Evolutionary conservation across 2,113 vertebrate species (phyloP), one percentile per base, ranked within the genome.

Genomic region (Macroglossus sobrinus): DNA sequence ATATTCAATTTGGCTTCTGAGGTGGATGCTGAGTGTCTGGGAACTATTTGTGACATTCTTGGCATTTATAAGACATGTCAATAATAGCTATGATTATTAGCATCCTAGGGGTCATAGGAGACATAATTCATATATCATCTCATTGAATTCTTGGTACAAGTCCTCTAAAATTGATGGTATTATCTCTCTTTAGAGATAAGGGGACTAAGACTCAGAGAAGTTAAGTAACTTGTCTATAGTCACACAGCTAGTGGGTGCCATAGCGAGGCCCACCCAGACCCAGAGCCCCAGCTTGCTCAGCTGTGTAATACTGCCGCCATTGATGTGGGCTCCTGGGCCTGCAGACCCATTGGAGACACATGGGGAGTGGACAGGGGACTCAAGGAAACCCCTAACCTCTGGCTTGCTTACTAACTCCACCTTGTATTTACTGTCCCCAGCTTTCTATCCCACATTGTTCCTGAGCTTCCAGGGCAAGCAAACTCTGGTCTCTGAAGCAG

Each of bases 1-100:
- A 90, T 16, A 30, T 72, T 76, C 2, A 3, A 47, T 7, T 64
- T 91, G 35, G 68, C 90, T 72, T 91, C 86, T 91, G 43, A 53
- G 71, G 90, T 76, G 78, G 76, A 84, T 96, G n/a, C 43, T 50
- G 89, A 92, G 35, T 79, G 59, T 69, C 57, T 63, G 61, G 74
- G 85, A 84, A 50, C 61, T 69, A 74, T 89, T 96, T 68, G 28
- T 96, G 40, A 68, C 63, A 78, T 96, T 91, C 35, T 59, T 78
- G 43, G 61, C 35, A 26, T 92, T 45, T 66, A 13, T 35, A 64
- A 57, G 82, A 50, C 28, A 53, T 61, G 55, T 13, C 26, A 63
- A 43, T 79, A 38, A 50, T 35, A 63, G 55, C 47, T 82, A 1
- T 40, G n/a, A 45, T 63, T 40, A 82, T 81, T 75, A 30, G 12